A percentile compares a stretch with the other conserved stretches of the same genome.
Evolutionary conservation across 2,113 vertebrate species (phyloP).

Genomic region (Chaetops frenatus): DNA sequence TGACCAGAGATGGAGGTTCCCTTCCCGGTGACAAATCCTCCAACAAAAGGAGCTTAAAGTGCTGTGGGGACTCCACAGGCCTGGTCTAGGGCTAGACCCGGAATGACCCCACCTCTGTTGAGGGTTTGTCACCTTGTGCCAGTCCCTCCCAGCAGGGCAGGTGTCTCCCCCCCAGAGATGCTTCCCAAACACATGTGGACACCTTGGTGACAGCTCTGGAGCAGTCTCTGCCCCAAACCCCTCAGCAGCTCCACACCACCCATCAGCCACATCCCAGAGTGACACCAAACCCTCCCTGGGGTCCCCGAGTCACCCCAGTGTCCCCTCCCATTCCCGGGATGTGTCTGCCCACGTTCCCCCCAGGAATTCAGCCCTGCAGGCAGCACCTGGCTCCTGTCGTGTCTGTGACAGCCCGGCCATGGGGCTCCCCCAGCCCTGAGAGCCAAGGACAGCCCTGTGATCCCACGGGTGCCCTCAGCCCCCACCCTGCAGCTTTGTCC

Average conservation of each 20-base stretch:
- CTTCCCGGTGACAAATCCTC: background rate
- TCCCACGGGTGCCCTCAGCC: background rate
- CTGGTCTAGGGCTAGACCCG: accelerated
- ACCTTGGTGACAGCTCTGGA: background rate
- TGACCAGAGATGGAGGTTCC: background rate
- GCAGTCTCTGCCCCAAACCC: background rate
- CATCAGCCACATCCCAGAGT: background rate
- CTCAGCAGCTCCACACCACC: background rate
- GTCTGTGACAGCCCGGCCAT: background rate
- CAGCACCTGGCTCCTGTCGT: background rate
- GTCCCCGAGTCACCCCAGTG: background rate
- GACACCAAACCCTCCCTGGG: background rate
- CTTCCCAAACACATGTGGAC: too few species aligned
- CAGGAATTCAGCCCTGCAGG: background rate
- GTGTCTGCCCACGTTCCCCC: background rate
- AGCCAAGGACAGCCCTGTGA: background rate
- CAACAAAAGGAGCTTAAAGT: background rate
- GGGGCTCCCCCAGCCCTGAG: too few species aligned
- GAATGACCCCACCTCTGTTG: background rate
- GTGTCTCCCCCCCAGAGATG: background rate
- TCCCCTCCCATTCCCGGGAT: background rate
- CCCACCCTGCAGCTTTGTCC: background rate
- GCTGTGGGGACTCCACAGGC: too few species aligned
- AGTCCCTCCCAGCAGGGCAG: background rate
- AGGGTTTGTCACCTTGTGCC: background rate